Conservation (phyloP, 2,113 vertebrate species). For the Miniopterus natalensis region DNA sequence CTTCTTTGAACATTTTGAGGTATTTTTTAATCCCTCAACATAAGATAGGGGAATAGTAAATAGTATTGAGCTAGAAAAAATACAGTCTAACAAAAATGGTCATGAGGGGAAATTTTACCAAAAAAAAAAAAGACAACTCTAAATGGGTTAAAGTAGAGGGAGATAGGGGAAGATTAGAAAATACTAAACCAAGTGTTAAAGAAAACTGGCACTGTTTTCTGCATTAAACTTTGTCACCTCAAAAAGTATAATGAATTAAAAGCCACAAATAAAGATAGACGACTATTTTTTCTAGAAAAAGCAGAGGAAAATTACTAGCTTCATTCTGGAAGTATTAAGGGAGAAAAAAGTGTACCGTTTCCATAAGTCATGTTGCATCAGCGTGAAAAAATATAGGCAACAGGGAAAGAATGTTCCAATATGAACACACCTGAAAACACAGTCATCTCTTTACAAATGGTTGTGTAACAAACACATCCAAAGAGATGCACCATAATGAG, state of each 20-base stretch:
- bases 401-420: constrained; percentile 13
- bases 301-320: not conserved
- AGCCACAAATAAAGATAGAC: not conserved
- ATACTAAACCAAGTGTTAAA: not conserved
- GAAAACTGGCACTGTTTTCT: not conserved
- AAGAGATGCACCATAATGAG: not conserved
- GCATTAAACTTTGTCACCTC: not conserved
- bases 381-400: not conserved
- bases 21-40: not conserved
- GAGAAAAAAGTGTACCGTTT: constrained; percentile 20
- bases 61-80: not conserved
- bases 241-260: not conserved
- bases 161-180: not conserved
- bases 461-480: not conserved
- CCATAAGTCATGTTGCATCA: not conserved
- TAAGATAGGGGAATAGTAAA: not conserved
- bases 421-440: not conserved
- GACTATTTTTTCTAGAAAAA: not conserved
- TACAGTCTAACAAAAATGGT: not conserved
- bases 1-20: constrained; percentile 18
- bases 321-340: not conserved
- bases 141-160: not conserved
- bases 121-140: not conserved
- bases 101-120: not conserved
- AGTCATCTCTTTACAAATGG: not conserved